Evolutionary conservation across 2,113 vertebrate genomes (phyloP).

Genomic region (Cettia cetti): DNA sequence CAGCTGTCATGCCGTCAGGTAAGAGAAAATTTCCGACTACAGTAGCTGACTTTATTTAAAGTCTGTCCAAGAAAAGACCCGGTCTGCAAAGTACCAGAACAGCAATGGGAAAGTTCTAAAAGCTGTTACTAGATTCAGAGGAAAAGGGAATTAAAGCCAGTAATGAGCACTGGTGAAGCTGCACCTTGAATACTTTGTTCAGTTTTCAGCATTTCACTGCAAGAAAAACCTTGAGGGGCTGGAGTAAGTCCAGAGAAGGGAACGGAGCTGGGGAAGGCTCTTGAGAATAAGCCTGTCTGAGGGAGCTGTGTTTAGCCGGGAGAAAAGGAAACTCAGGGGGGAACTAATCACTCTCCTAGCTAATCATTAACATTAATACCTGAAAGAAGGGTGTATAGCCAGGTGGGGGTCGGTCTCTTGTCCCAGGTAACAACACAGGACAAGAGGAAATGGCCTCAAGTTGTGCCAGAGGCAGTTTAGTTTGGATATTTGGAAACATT

Average conservation of each 20-base stretch:
- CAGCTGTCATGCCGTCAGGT: not conserved
- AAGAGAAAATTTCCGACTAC: not conserved
- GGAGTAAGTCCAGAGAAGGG: not conserved
- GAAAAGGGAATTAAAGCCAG: not conserved
- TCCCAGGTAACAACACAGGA: not conserved
- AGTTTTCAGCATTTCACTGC: not conserved
- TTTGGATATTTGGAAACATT: not conserved
- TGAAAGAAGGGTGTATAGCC: not conserved
- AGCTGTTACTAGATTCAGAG: not conserved
- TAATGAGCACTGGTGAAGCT: not conserved
- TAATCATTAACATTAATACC: not conserved
- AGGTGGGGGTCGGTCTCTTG: fast-evolving
- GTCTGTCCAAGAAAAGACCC: not conserved
- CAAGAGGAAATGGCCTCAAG: not conserved
- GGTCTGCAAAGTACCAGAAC: not conserved
- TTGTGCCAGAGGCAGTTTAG: fast-evolving
- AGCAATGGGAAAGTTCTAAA: not conserved
- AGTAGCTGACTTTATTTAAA: not conserved
- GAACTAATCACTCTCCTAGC: not conserved
- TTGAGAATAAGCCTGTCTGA: not conserved
- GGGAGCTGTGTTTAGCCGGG: not conserved
- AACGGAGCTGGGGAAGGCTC: not conserved
- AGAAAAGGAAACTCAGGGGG: not conserved
- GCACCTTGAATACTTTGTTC: not conserved
- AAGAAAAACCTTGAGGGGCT: fast-evolving